Conservation (phyloP, 2,888 invertebrate genomes). For the Aphelenchoides bicaudatus region DNA sequence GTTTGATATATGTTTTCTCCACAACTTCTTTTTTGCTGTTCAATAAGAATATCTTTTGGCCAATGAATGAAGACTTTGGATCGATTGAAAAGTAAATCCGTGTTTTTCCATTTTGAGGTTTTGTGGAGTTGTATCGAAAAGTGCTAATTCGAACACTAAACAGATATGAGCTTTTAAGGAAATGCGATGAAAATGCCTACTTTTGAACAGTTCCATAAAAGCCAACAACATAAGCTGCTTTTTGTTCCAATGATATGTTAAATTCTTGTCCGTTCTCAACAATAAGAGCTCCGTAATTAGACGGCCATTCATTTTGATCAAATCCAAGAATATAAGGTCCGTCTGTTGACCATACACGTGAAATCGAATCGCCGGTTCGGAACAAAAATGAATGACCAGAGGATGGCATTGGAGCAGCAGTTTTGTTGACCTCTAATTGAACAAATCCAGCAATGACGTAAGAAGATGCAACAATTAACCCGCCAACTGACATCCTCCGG, state of each 20-base stretch:
- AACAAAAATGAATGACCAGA: constrained; percentile 4
- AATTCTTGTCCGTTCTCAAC: background rate
- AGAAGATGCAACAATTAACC: constrained; percentile 5
- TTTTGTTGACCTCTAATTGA: constrained; percentile 1
- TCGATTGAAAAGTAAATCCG: constrained; percentile 42
- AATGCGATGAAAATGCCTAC: background rate
- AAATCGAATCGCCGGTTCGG: background rate
- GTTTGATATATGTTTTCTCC: background rate
- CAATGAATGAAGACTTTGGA: constrained; percentile 27
- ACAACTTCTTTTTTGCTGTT: constrained; percentile 17
- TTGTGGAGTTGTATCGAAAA: constrained; percentile 42
- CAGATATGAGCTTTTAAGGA: no score
- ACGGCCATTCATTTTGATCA: background rate
- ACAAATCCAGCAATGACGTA: constrained; percentile 6
- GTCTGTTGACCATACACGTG: constrained; percentile 5
- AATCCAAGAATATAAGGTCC: background rate
- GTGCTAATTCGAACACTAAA: background rate
- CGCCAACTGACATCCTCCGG: constrained; percentile 2
- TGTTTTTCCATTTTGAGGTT: constrained; percentile 47
- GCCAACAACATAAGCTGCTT: background rate
- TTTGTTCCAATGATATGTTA: background rate
- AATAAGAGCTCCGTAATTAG: background rate
- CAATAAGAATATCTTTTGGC: constrained; percentile 31
- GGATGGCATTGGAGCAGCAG: background rate
- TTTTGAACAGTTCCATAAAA: background rate